These are phyloP conservation scores for Leptonema lineaticorne DNA, from an alignment of 1,140 invertebrate species.

Conservation along the genomic window DNA sequence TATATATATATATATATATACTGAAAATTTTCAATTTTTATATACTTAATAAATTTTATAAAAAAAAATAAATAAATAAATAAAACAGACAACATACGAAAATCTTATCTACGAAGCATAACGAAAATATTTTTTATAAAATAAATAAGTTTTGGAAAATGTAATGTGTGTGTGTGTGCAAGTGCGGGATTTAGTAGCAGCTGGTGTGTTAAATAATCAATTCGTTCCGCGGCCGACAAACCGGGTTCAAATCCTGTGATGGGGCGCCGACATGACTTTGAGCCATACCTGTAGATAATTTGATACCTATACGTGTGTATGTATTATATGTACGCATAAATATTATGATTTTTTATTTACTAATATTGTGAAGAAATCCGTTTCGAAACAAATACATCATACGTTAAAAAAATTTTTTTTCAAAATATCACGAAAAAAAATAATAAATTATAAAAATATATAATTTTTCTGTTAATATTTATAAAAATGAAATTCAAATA, in stretches of 20 bases:
- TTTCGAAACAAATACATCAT: too few relatives aligned
- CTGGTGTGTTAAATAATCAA: background rate
- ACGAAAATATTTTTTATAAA: background rate
- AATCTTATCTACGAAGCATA: background rate
- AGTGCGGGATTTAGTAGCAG: background rate
- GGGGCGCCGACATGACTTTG: background rate
- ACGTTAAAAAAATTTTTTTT: too few relatives aligned
- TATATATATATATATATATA: background rate
- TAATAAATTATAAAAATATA: too few relatives aligned
- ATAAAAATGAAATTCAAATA: too few relatives aligned
- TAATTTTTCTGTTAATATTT: too few relatives aligned
- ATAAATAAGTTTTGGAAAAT: slow-evolving; percentile 18
- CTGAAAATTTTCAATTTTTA: background rate
- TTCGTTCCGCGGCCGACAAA: background rate
- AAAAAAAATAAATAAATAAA: background rate
- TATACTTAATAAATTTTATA: too few relatives aligned
- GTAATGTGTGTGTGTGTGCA: background rate
- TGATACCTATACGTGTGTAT: background rate
- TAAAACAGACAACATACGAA: too few relatives aligned
- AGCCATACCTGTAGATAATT: background rate
- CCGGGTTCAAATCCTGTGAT: background rate
- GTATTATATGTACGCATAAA: background rate
- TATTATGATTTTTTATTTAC: too few relatives aligned
- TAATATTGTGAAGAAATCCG: too few relatives aligned
- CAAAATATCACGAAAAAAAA: too few relatives aligned